Evolutionary conservation across 2,113 vertebrate species (phyloP), one percentile per base, ranked within the genome.

Genomic region (Cyanoliseus patagonus): DNA sequence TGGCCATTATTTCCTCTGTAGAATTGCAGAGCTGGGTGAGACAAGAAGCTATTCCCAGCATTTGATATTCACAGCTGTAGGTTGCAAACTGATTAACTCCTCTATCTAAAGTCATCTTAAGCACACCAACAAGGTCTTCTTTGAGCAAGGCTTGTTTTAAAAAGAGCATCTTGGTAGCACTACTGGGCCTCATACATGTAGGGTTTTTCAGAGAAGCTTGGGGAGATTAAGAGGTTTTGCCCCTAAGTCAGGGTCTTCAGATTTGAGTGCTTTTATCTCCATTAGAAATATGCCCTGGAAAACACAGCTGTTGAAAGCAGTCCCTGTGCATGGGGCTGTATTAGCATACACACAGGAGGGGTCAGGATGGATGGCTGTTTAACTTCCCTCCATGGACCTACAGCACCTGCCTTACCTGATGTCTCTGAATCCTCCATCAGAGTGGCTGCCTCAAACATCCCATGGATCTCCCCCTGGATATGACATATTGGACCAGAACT

Each of bases 81-180:
- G 23, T 59, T 89, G 77, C 95, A 93, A 91, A 82, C 69, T 76
- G 73, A 83, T 95, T 87, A 82, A 22, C 49, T 83, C 28, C n/a
- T 41, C 37, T 95, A 94, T 94, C 92, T 95, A 51, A 84, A 96
- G 57, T 44, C 13, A 91, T 66, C 94, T 88, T 55, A 74, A 84
- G 80, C 44, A 37, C 68, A 82, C 11, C 62, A 51, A 35, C 16
- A 7, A 31, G 62, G 39, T 28, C 69, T 68, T 77, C 44, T 86
- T 78, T 73, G 47, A 47, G 30, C 14, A 17, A 59, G 55, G 22
- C 12, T 88, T 11, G 15, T 84, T 93, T 84, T 0, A 62, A 83
- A 83, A 84, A 42, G 22, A 61, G 19, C 31, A 74, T 44, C 25
- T 46, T 3, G 0, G 62, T 90, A 39, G 17, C 44, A 61, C 17